Conservation (phyloP, 2,113 vertebrate species). For the Cryptomyrus ogoouensis region DNA sequence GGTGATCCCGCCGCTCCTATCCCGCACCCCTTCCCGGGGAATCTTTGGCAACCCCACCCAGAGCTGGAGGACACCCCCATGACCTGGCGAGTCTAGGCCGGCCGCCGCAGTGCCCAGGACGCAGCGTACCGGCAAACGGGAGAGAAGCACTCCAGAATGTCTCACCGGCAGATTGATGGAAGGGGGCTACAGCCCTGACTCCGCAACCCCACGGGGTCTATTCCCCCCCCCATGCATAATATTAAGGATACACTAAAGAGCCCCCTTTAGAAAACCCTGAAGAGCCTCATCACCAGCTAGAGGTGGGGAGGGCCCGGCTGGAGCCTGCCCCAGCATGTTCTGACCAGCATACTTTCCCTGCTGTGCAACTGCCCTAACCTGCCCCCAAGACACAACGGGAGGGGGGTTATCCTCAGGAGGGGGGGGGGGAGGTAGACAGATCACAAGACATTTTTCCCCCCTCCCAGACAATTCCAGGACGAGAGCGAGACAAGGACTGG, state of each 20-base stretch:
- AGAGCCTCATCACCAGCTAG: background rate
- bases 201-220: background rate
- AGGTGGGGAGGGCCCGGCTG: background rate
- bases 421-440: background rate
- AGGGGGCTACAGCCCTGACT: background rate
- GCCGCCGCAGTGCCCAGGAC: too few relatives aligned
- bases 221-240: background rate
- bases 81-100: background rate
- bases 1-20: background rate
- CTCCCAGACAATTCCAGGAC: background rate
- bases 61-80: background rate
- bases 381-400: background rate
- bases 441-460: background rate
- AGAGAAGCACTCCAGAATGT: background rate
- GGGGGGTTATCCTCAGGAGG: too few relatives aligned
- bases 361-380: background rate
- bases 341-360: background rate
- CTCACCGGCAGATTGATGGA: background rate
- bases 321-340: constrained; percentile 17
- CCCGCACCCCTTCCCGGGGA: background rate
- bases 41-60: background rate
- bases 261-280: background rate
- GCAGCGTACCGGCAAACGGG: background rate
- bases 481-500: background rate
- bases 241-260: background rate